phyloP scores from a whole-genome alignment of 2,888 invertebrate genomes.

The Orthonychiurus folsomi region DNA sequence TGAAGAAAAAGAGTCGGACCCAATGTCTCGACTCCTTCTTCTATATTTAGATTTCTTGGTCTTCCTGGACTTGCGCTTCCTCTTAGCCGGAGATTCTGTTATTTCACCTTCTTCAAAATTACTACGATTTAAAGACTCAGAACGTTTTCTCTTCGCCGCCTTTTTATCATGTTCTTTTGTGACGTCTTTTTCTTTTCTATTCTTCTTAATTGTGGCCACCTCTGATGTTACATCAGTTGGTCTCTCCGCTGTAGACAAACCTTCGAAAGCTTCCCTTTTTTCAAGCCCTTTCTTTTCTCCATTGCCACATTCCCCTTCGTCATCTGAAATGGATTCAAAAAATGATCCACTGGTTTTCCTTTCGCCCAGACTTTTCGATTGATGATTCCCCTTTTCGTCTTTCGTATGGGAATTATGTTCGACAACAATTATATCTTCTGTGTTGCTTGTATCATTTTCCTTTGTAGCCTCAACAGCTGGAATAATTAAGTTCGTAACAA shows the following conservation, averaged over 20 bases:
- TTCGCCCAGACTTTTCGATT: no score
- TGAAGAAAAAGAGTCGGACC: slow-evolving; percentile 13
- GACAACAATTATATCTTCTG: not conserved
- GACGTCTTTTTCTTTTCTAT: not conserved
- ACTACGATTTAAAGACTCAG: slow-evolving; percentile 23
- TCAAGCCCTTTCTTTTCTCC: no score
- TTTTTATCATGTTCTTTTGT: not conserved
- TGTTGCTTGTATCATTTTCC: not conserved
- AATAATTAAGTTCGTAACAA: not conserved
- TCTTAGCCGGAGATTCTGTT: slow-evolving; percentile 46
- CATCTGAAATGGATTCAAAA: slow-evolving; percentile 22
- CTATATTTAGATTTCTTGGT: slow-evolving; percentile 44
- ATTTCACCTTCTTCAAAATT: slow-evolving; percentile 54
- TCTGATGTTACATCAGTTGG: no score
- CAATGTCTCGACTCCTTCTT: slow-evolving; percentile 49
- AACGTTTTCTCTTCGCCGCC: slow-evolving; percentile 12
- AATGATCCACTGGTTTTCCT: no score
- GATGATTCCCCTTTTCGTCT: not conserved
- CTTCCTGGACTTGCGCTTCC: slow-evolving; percentile 37
- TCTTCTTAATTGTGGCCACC: not conserved
- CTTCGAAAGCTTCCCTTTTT: no score
- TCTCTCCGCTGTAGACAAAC: no score
- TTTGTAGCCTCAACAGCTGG: not conserved
- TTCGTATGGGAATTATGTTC: not conserved
- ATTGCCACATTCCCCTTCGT: no score